Evolutionary conservation across 1,140 invertebrate genomes (phyloP).

Genomic region (Lepidurus apus): DNA sequence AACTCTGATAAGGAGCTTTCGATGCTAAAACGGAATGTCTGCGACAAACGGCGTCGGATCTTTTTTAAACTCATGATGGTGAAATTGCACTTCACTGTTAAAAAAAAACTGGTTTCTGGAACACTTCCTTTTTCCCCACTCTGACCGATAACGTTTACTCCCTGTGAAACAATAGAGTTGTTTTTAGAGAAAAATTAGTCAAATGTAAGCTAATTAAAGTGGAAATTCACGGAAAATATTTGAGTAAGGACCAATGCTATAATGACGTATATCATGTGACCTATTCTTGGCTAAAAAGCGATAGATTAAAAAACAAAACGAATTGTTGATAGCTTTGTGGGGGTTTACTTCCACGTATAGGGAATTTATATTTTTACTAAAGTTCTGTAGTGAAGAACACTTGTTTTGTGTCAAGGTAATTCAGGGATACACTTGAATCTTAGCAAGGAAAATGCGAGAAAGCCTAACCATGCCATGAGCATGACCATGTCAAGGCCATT

Average conservation of each 20-base stretch:
- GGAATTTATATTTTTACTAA: no score
- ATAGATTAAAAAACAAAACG: no score
- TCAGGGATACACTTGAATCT: not conserved
- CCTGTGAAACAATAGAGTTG: no score
- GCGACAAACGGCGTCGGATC: constrained; percentile 49
- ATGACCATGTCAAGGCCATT: constrained; percentile 12
- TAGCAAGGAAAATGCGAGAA: not conserved
- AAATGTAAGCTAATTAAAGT: no score
- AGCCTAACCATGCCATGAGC: not conserved
- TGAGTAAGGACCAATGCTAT: not conserved
- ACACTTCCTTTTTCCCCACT: not conserved
- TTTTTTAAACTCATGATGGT: constrained; percentile 46
- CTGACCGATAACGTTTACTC: no score
- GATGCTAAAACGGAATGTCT: constrained; percentile 47
- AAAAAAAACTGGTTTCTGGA: not conserved
- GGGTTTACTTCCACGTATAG: no score
- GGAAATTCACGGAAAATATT: not conserved
- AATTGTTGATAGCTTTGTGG: no score
- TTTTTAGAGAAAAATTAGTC: no score
- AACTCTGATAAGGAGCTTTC: constrained; percentile 50
- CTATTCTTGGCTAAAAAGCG: no score
- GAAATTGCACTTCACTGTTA: not conserved
- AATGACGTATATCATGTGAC: no score
- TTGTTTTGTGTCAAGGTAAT: constrained; percentile 1
- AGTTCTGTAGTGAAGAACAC: no score